A percentile compares a stretch with the other conserved stretches of the same genome.
These are phyloP conservation scores for Cyclura pinguis DNA, from an alignment of 2,797 vertebrate genomes.

Conservation along the genomic window DNA sequence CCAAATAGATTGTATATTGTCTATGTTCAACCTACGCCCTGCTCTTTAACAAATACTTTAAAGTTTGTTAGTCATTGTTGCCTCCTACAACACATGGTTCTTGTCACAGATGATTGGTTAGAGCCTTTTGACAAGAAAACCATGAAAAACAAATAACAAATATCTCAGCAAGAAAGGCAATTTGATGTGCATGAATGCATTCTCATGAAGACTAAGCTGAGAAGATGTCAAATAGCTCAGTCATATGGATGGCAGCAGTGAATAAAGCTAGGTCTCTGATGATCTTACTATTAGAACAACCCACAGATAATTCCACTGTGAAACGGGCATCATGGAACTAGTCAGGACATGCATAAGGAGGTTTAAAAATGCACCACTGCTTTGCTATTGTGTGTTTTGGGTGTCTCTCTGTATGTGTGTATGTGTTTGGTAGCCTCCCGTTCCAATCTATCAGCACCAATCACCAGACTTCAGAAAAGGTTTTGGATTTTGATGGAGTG, in stretches of 20 bases:
- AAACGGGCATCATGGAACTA: background rate
- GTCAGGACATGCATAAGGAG: background rate
- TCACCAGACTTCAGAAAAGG: background rate
- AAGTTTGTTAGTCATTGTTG: constrained; percentile 15
- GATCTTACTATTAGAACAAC: background rate
- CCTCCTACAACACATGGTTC: constrained; percentile 20
- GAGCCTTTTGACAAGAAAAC: constrained; percentile 38
- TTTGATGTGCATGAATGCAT: constrained; percentile 11
- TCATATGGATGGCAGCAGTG: background rate
- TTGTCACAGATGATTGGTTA: constrained; percentile 1
- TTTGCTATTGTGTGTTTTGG: background rate
- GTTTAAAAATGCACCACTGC: background rate
- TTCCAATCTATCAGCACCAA: too few relatives aligned
- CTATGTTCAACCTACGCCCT: constrained; percentile 1
- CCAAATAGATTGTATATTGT: background rate
- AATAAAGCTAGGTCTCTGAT: background rate
- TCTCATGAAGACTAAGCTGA: background rate
- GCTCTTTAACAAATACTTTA: constrained; percentile 26
- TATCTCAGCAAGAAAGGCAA: constrained; percentile 45
- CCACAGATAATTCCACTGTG: background rate
- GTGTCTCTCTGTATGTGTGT: background rate
- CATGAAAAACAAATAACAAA: constrained; percentile 30
- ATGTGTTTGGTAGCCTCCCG: background rate
- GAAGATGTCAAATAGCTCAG: background rate
- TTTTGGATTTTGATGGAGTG: background rate